phyloP scores from a whole-genome alignment of 2,113 vertebrate species.

The Eclectus roratus region DNA sequence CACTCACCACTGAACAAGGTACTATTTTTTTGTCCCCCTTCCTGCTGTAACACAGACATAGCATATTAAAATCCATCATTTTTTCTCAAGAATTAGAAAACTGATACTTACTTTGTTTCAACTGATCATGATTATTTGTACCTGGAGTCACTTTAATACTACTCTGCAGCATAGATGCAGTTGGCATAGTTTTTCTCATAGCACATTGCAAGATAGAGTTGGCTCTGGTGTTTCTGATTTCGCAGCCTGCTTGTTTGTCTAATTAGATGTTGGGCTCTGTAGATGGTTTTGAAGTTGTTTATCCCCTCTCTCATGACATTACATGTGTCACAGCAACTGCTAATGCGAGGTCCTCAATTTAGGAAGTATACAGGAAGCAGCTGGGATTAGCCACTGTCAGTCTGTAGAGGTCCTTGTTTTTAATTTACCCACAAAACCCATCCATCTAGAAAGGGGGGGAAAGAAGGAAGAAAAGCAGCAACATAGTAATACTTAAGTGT shows the following conservation, averaged over 20 bases:
- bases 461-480: background rate
- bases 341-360: background rate
- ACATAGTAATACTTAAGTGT: background rate
- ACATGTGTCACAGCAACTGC: constrained; percentile 15
- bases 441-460: background rate
- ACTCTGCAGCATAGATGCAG: background rate
- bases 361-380: background rate
- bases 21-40: background rate
- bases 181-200: background rate
- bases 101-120: background rate
- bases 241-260: constrained; percentile 36
- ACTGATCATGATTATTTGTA: background rate
- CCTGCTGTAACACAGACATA: background rate
- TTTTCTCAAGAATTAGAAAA: background rate
- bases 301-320: constrained; percentile 22
- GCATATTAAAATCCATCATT: background rate
- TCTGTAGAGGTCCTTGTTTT: background rate
- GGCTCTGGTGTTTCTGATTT: constrained; percentile 21
- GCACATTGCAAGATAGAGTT: background rate
- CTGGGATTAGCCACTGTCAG: background rate
- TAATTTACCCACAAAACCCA: background rate
- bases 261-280: constrained; percentile 15
- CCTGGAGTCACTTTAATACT: background rate
- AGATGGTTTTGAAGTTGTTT: constrained; percentile 38
- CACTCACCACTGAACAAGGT: background rate